Conservation (phyloP, 2,888 invertebrate species). For the Hipparchia semele region DNA sequence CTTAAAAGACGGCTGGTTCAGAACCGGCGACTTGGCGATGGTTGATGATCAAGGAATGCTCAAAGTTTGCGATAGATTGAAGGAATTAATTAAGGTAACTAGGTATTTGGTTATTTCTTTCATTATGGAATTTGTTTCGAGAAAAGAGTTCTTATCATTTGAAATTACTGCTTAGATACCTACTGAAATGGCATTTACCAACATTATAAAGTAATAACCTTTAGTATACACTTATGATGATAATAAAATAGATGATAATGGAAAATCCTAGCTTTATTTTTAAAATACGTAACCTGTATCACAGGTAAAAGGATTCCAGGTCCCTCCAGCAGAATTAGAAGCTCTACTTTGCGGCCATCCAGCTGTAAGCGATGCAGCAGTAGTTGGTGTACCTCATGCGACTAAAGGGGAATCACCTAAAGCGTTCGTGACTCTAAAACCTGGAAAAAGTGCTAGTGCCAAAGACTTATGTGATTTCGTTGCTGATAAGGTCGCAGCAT, state of each 20-base stretch:
- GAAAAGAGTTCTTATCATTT: background rate
- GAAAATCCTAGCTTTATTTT: too few relatives aligned
- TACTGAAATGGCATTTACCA: too few relatives aligned
- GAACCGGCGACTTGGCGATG: slow-evolving; percentile 88
- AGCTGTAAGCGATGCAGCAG: slow-evolving; percentile 90
- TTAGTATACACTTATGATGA: too few relatives aligned
- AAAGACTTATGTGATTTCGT: slow-evolving; percentile 86
- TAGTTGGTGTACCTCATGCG: slow-evolving; percentile 89
- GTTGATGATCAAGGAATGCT: slow-evolving; percentile 86
- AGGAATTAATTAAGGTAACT: slow-evolving; percentile 91
- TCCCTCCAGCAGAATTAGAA: slow-evolving; percentile 95
- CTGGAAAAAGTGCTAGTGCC: slow-evolving; percentile 52
- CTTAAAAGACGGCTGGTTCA: slow-evolving; percentile 88
- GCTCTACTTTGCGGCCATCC: slow-evolving; percentile 88
- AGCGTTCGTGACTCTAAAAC: slow-evolving; percentile 86
- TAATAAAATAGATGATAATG: too few relatives aligned
- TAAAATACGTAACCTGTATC: background rate
- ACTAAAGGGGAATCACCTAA: slow-evolving; percentile 89
- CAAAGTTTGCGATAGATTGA: slow-evolving; percentile 89
- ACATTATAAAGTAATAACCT: too few relatives aligned
- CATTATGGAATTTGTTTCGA: too few relatives aligned
- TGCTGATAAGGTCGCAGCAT: slow-evolving; percentile 87
- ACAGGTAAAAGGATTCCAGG: slow-evolving; percentile 88
- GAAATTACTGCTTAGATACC: too few relatives aligned
- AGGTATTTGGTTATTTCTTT: background rate